These are phyloP conservation scores for Struthio camelus DNA, from an alignment of 2,113 vertebrate species.

Conservation along the genomic window DNA sequence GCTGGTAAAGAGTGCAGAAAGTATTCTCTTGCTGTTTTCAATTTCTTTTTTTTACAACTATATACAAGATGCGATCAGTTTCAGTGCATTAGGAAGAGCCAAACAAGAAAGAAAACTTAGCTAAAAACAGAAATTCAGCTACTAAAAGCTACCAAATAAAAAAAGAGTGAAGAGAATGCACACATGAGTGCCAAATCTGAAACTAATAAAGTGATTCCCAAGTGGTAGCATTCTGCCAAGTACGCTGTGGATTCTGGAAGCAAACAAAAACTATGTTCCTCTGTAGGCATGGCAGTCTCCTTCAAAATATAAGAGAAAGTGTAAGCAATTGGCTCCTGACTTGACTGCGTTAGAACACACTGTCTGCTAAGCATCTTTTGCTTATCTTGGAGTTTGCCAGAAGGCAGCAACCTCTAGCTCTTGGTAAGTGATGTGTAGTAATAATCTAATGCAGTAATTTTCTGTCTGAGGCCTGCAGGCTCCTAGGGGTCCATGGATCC, in stretches of 20 bases:
- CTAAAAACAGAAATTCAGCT: neutral
- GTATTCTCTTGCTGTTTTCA: neutral
- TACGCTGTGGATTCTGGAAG: neutral
- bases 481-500: neutral
- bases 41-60: neutral
- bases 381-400: neutral
- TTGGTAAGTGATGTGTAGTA: accelerated
- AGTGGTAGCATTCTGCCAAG: neutral
- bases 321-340: neutral
- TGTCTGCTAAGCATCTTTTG: neutral
- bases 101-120: neutral
- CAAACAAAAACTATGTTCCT: neutral
- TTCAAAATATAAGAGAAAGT: neutral
- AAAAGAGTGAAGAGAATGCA: neutral
- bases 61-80: neutral
- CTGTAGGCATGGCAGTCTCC: neutral
- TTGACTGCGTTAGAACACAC: neutral
- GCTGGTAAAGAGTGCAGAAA: neutral
- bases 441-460: neutral
- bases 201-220: neutral
- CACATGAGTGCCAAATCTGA: neutral
- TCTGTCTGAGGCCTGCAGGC: neutral
- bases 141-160: neutral
- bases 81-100: neutral
- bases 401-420: neutral